A percentile compares a stretch with the other conserved stretches of the same genome.
phyloP scores from a whole-genome alignment of 2,888 invertebrate genomes.

The Rhagonycha lutea region DNA sequence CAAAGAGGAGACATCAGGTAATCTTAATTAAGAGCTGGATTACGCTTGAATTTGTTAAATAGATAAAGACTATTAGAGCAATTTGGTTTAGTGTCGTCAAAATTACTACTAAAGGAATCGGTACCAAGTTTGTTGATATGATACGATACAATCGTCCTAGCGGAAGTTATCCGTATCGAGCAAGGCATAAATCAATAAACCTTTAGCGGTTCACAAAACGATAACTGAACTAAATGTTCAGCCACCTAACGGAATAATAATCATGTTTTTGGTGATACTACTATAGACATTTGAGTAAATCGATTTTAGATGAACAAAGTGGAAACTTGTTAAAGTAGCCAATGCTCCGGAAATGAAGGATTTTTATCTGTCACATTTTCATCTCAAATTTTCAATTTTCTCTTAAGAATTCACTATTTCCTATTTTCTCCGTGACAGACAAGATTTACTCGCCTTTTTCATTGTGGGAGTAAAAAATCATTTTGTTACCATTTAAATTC shows the following conservation, averaged over 20 bases:
- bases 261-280: constrained; percentile 40
- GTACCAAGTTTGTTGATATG: constrained; percentile 12
- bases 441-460: constrained; percentile 21
- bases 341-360: constrained; percentile 45
- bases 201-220: constrained; percentile 36
- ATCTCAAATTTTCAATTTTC: constrained; percentile 43
- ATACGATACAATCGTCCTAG: constrained; percentile 35
- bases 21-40: not conserved
- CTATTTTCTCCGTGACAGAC: constrained; percentile 21
- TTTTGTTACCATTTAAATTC: constrained; percentile 9
- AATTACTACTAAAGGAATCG: not conserved
- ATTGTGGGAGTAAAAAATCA: constrained; percentile 5
- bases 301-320: constrained; percentile 34
- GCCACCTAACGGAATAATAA: constrained; percentile 45
- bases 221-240: constrained; percentile 44
- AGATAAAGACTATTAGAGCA: not conserved
- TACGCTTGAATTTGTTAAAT: constrained; percentile 1
- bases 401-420: constrained; percentile 18
- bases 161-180: constrained; percentile 40
- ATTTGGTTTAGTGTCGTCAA: constrained; percentile 1
- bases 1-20: not conserved
- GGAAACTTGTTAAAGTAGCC: constrained; percentile 32
- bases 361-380: constrained; percentile 43
- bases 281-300: constrained; percentile 30
- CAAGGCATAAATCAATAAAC: constrained; percentile 43